A percentile compares a stretch with the other conserved stretches of the same genome.
Evolutionary conservation across 92 coral and sea anemone species (phyloP).

Genomic region (Epizoanthus illoricatus): DNA sequence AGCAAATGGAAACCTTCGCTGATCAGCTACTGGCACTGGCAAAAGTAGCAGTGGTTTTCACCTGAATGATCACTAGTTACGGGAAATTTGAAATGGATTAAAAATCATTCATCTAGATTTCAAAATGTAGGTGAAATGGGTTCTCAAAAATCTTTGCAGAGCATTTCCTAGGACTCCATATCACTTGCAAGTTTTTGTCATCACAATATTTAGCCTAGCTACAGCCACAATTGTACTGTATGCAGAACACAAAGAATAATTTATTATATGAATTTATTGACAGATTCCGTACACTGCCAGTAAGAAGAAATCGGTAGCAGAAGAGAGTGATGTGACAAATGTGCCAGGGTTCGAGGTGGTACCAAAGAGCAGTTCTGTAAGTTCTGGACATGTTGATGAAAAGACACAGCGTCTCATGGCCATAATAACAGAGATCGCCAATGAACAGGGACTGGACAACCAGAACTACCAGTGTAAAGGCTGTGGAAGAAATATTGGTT

Average conservation of each 20-base stretch:
- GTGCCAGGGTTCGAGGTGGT: slow-evolving; percentile 76
- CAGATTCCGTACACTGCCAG: slow-evolving; percentile 11
- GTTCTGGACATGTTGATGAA: slow-evolving; percentile 67
- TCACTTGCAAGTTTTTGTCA: too few relatives aligned
- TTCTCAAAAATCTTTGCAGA: too few relatives aligned
- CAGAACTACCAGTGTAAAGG: slow-evolving; percentile 96
- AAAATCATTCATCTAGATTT: too few relatives aligned
- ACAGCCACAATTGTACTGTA: neutral
- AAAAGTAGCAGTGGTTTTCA: too few relatives aligned
- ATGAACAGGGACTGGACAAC: slow-evolving; percentile 86
- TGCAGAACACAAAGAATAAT: neutral
- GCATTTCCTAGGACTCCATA: too few relatives aligned
- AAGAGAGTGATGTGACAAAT: slow-evolving; percentile 23
- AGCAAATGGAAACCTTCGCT: too few relatives aligned
- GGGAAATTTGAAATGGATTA: too few relatives aligned
- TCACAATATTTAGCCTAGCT: neutral
- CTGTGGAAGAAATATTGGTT: slow-evolving; percentile 92
- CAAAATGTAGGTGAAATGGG: too few relatives aligned
- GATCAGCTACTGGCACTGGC: too few relatives aligned
- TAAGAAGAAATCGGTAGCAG: neutral
- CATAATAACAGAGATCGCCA: slow-evolving; percentile 75
- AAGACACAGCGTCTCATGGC: slow-evolving; percentile 63
- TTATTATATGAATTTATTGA: neutral
- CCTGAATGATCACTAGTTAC: too few relatives aligned
- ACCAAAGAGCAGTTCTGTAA: slow-evolving; percentile 68